phyloP scores from a whole-genome alignment of 2,888 invertebrate species.

The Heliconius cydno region DNA sequence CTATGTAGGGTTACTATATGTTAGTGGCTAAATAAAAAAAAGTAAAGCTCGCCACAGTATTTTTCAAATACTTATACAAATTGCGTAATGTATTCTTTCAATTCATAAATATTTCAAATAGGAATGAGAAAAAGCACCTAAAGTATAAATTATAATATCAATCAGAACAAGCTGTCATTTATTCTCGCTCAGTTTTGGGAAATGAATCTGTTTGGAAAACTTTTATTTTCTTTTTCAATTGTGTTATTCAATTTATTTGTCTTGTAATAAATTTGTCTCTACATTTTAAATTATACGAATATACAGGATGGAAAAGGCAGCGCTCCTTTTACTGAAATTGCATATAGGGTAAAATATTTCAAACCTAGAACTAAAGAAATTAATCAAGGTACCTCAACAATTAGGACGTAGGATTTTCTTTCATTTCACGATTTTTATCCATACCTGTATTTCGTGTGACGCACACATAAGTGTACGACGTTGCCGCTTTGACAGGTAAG shows the following conservation, averaged over 20 bases:
- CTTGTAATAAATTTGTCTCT: background rate
- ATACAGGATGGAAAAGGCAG: too few relatives aligned
- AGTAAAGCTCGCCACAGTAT: background rate
- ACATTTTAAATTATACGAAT: background rate
- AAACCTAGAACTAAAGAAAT: too few relatives aligned
- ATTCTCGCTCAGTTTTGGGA: conserved; percentile 2
- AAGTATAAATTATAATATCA: background rate
- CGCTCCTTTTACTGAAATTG: too few relatives aligned
- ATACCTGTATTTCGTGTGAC: too few relatives aligned
- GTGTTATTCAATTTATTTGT: conserved; percentile 3
- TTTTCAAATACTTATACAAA: background rate
- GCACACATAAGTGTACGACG: too few relatives aligned
- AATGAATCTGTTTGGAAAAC: conserved; percentile 1
- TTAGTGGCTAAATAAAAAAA: too few relatives aligned
- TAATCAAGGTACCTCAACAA: too few relatives aligned
- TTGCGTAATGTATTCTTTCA: background rate
- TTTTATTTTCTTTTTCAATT: conserved; percentile 4
- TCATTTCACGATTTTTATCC: too few relatives aligned
- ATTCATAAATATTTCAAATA: background rate
- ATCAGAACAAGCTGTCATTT: conserved; percentile 9
- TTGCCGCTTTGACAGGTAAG: too few relatives aligned
- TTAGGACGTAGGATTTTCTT: too few relatives aligned
- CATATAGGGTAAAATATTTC: too few relatives aligned
- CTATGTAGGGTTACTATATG: too few relatives aligned
- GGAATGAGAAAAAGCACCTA: background rate